A percentile compares a stretch with the other conserved stretches of the same genome.
Conservation (phyloP, 2,888 invertebrate species). For the Dynastes grantii region DNA sequence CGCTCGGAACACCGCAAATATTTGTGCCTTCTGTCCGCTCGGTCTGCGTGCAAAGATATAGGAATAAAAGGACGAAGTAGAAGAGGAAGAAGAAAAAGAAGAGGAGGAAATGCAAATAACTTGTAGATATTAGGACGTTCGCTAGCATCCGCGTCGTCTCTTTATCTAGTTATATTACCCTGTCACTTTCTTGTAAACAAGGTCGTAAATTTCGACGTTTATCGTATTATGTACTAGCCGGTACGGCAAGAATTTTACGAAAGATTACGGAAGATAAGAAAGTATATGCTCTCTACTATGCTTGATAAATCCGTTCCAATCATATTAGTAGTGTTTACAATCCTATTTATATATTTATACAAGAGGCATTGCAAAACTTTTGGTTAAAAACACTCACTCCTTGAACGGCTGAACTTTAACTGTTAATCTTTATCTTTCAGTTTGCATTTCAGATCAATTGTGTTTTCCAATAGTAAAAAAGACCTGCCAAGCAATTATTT, state of each 20-base stretch:
- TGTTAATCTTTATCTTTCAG: no score
- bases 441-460: no score
- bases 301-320: not conserved
- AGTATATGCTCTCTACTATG: not conserved
- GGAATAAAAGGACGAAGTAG: slow-evolving; percentile 28
- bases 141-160: slow-evolving; percentile 21
- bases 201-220: slow-evolving; percentile 41
- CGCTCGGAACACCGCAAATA: slow-evolving; percentile 44
- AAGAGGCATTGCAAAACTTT: no score
- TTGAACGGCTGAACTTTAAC: no score
- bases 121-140: slow-evolving; percentile 42
- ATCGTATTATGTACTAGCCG: slow-evolving; percentile 32
- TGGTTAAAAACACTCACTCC: no score
- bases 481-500: no score
- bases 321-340: not conserved
- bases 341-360: not conserved
- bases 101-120: slow-evolving; percentile 41
- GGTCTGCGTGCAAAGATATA: slow-evolving; percentile 17
- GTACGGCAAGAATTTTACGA: slow-evolving; percentile 16
- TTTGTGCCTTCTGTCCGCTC: slow-evolving; percentile 35
- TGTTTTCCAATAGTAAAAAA: no score
- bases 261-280: slow-evolving; percentile 8
- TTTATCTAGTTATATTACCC: slow-evolving; percentile 39
- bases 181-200: slow-evolving; percentile 46
- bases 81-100: not conserved